Base-by-base conservation (phyloP, 2,797 vertebrate genomes). In the Rachycentron canadum region DNA sequence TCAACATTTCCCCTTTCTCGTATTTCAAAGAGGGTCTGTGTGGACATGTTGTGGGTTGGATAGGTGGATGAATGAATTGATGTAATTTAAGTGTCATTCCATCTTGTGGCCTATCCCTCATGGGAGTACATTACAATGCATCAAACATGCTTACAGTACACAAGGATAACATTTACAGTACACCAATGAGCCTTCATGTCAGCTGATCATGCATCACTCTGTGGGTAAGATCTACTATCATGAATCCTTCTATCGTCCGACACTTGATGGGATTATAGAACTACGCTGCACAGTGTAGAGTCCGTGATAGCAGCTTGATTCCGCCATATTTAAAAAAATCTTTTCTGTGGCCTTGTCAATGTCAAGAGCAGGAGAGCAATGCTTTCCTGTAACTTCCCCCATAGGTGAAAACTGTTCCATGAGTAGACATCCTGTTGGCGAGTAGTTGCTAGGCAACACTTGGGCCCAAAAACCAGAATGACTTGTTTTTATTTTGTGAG, bases 91-190 rank as follows among this genome's bases (percentile, higher is more conserved):
- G 21, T 69, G 17, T 59, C 7, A 47, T 21, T 7, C 7, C 40
- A 53, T 57, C 10, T 69, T 6, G 2, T 47, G 34, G 38, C 38
- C n/a, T n/a, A 1, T 25, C 64, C 57, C 41, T 38, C 38, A 19
- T 72, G 47, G 40, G 36, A 26, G 41, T 28, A 26, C 26, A 5
- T 43, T 41, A 41, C 47, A 19, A 55, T 68, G 65, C 72, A 61
- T 55, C 0, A 1, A 36, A 41, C 0, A 59, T 4, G 50, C 43
- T 72, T 79, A 75, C 59, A 65, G 53, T 65, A 72, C 36, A 74
- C 36, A 0, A 21, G 34, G 30, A 14, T 25, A 34, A 26, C 1
- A 28, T 83, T 78, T 69, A 74, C 60, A 57, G 40, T 69, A 65
- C 49, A 72, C 41, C 11, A 49, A 7, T 32, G 32, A 32, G 3